Evolutionary conservation across 2,797 vertebrate genomes (phyloP).

Genomic region (Gymnothorax javanicus): DNA sequence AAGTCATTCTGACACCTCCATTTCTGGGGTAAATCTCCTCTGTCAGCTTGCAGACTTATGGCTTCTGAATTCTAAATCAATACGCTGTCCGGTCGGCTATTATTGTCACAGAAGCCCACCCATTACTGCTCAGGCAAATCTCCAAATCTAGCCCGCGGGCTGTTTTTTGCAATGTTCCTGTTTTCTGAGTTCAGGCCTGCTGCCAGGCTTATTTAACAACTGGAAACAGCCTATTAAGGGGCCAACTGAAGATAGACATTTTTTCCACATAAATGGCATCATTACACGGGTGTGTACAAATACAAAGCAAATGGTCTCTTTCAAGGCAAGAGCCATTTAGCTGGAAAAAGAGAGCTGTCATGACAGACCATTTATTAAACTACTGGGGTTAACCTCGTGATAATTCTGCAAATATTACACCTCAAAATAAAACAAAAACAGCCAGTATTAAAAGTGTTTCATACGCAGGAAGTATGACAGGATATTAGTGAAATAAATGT

Average conservation of each 20-base stretch:
- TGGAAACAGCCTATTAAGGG: not conserved
- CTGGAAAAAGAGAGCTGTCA: not conserved
- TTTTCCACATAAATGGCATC: not conserved
- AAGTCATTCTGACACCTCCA: slow-evolving; percentile 27
- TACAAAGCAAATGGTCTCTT: not conserved
- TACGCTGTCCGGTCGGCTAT: not conserved
- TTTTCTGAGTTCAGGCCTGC: not conserved
- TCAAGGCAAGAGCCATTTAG: not conserved
- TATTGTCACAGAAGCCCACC: not conserved
- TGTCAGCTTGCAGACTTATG: slow-evolving; percentile 17
- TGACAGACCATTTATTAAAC: not conserved
- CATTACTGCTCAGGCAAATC: slow-evolving; percentile 2
- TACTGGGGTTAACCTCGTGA: not conserved
- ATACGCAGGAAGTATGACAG: too few relatives aligned
- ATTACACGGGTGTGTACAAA: slow-evolving; percentile 8
- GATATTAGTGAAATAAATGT: too few relatives aligned
- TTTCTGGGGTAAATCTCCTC: slow-evolving; percentile 31
- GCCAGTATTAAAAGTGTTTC: too few relatives aligned
- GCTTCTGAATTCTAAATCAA: slow-evolving; percentile 20
- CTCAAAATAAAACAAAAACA: not conserved
- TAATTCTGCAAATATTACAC: not conserved
- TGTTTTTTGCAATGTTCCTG: not conserved
- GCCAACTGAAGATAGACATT: not conserved
- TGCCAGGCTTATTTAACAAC: not conserved
- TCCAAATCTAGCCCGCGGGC: not conserved